Conservation (phyloP, 53 echinoderm and acorn worm genomes). For the Paracentrotus lividus region DNA sequence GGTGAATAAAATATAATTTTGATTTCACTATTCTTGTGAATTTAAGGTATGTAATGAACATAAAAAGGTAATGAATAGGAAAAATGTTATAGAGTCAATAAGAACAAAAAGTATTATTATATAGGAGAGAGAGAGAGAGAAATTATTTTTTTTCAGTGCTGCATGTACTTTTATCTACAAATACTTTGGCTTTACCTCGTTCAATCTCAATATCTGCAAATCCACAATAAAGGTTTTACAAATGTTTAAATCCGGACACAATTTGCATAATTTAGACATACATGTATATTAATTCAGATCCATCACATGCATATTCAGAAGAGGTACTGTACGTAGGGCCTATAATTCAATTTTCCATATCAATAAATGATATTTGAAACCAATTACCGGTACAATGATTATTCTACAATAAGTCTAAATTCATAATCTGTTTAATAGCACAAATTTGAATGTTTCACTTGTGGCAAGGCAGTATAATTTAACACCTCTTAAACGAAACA, state of each 20-base stretch:
- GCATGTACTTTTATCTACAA: neutral
- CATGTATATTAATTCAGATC: neutral
- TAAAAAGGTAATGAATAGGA: neutral
- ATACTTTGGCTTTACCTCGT: neutral
- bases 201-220: slow-evolving; percentile 24
- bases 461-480: neutral
- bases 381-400: no score
- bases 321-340: no score
- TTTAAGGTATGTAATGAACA: neutral
- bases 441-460: neutral
- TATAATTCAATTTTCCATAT: no score
- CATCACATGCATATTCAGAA: neutral
- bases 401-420: no score
- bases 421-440: no score
- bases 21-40: no score
- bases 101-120: neutral
- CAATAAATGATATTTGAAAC: no score
- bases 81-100: neutral
- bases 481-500: neutral
- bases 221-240: neutral
- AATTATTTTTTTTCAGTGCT: neutral
- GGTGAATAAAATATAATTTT: no score
- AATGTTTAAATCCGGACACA: neutral
- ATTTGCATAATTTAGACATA: neutral
- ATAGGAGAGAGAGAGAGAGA: neutral